A percentile compares a stretch with the other conserved stretches of the same genome.
These are phyloP conservation scores for Osedax fenrisi DNA, from an alignment of 2,888 invertebrate genomes.

Conservation along the genomic window DNA sequence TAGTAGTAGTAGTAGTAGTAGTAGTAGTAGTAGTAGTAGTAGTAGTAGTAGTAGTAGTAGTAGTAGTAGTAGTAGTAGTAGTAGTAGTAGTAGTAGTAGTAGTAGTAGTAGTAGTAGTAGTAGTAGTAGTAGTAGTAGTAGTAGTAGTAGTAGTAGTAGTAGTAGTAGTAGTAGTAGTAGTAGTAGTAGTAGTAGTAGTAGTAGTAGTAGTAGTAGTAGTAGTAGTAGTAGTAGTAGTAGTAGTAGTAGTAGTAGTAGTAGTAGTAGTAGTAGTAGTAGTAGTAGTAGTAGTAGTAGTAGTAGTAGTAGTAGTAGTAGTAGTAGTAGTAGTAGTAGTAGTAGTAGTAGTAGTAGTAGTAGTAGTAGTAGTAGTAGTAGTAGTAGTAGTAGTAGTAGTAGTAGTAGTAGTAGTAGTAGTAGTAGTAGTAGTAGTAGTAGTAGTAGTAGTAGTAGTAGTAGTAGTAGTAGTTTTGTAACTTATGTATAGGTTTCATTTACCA, in stretches of 20 bases:
- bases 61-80: conserved; percentile 28
- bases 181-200: conserved; percentile 29
- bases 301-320: conserved; percentile 29
- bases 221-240: conserved; percentile 30
- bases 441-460: conserved; percentile 31
- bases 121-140: conserved; percentile 29
- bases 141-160: conserved; percentile 28
- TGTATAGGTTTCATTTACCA: no score
- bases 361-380: conserved; percentile 34
- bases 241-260: conserved; percentile 28
- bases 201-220: conserved; percentile 28
- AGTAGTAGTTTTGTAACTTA: conserved; percentile 13
- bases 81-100: conserved; percentile 30
- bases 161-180: conserved; percentile 28
- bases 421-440: conserved; percentile 32
- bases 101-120: conserved; percentile 27
- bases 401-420: conserved; percentile 32
- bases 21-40: conserved; percentile 28
- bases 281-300: conserved; percentile 27
- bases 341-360: conserved; percentile 31
- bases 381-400: conserved; percentile 33
- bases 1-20: conserved; percentile 29
- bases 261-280: conserved; percentile 30
- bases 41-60: conserved; percentile 30
- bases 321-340: conserved; percentile 28